phyloP scores from a whole-genome alignment of 2,888 invertebrate genomes.

The Bedellia somnulentella region DNA sequence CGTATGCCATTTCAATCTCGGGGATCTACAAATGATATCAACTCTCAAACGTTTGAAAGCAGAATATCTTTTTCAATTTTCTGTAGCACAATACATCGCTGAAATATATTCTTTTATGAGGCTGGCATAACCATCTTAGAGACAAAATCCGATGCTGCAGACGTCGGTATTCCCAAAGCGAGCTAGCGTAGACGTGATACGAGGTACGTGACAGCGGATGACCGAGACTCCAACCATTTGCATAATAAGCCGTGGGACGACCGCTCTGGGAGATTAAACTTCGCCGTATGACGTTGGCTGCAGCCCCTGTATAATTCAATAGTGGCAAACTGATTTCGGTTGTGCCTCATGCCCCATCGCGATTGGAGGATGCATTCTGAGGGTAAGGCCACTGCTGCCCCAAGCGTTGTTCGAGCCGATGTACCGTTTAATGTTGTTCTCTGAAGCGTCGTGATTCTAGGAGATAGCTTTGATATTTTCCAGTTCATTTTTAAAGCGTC shows the following conservation, averaged over 20 bases:
- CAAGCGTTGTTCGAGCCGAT: neutral
- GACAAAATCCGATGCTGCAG: slow-evolving; percentile 1
- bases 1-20: too few species aligned
- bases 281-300: slow-evolving; percentile 50
- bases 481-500: too few species aligned
- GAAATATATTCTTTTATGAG: too few species aligned
- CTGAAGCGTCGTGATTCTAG: slow-evolving; percentile 1
- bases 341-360: slow-evolving; percentile 17
- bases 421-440: slow-evolving; percentile 3
- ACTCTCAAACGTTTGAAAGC: too few species aligned
- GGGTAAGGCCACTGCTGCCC: neutral
- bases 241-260: slow-evolving; percentile 47
- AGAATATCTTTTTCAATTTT: too few species aligned
- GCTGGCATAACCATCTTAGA: neutral
- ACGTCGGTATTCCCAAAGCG: neutral
- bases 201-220: slow-evolving; percentile 40
- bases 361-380: slow-evolving; percentile 21
- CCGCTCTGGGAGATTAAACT: slow-evolving; percentile 53
- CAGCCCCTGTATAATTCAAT: slow-evolving; percentile 54
- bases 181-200: slow-evolving; percentile 15
- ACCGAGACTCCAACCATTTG: slow-evolving; percentile 39
- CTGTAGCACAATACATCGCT: too few species aligned
- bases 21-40: too few species aligned
- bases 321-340: slow-evolving; percentile 51
- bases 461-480: too few species aligned